Conservation (phyloP, 2,113 vertebrate genomes). For the Turnix velox region DNA sequence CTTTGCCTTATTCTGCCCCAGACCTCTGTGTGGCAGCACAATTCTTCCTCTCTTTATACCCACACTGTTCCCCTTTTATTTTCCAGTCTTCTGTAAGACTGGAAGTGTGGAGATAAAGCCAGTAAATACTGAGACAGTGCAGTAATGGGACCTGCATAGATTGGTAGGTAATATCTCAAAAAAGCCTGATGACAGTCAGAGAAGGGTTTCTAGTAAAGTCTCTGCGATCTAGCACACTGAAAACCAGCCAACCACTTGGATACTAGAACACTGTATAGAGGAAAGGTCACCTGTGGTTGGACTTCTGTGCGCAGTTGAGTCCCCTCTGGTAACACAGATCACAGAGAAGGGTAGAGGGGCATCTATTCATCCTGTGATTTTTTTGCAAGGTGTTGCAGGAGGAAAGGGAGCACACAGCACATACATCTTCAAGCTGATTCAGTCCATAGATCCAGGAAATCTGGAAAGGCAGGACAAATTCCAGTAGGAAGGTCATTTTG, state of each 20-base stretch:
- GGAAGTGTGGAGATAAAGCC: neutral
- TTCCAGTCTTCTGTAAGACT: neutral
- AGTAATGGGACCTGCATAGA: neutral
- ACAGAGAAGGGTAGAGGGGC: neutral
- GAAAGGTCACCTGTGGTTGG: neutral
- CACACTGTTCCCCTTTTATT: neutral
- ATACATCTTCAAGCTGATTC: neutral
- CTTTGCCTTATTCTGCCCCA: neutral
- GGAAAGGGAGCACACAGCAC: neutral
- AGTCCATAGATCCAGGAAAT: neutral
- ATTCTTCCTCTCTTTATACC: neutral
- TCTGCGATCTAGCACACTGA: neutral
- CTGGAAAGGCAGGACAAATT: neutral
- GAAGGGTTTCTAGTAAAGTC: neutral
- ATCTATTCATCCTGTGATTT: neutral
- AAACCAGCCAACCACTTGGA: neutral
- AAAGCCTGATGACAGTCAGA: rapidly evolving
- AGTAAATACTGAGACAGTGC: neutral
- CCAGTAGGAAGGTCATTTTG: neutral
- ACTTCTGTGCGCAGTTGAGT: neutral
- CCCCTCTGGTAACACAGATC: neutral
- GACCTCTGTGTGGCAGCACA: neutral
- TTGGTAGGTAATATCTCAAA: neutral
- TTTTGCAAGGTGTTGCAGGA: neutral
- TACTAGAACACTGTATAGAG: neutral